Base-by-base conservation (phyloP, 2,797 vertebrate genomes). In the Chelmon rostratus region DNA sequence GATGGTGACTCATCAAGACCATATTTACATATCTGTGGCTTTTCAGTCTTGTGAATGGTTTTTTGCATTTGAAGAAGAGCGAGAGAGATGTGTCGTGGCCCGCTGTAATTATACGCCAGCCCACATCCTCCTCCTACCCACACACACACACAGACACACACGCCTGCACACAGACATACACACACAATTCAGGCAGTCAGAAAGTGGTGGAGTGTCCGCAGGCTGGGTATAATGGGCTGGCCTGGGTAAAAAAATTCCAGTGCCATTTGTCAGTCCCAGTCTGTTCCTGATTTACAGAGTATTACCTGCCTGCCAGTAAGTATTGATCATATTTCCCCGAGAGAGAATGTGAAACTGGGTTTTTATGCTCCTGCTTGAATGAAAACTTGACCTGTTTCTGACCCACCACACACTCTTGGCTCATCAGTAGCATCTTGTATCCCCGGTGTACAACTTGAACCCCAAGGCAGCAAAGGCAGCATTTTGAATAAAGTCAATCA, bases 1-100 rank as follows among this genome's bases (percentile, higher is more conserved):
- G 65, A 82, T 79, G 42, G 67, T 28, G 49, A 69, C 66, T 83
- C 71, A 82, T 76, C 61, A 61, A 65, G 19, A 59, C 1, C 53
- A 44, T 35, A 40, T 66, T 85, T 44, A 57, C 44, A 70, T 79
- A 52, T 81, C 37, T 57, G 10, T 25, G 61, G 23, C 46, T 75
- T 79, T 58, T 81, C 12, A 19, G 40, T 11, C 40, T 66, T 54
- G 11, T 63, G 64, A 73, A 65, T 73, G 35, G 0, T n/a, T 58
- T 66, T 8, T 8, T 8, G 11, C 37, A 42, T 42, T 42, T 2
- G 40, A 42, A 42, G 40, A 42, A 42, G 40, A 42, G 40, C 12
- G 40, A 42, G 40, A 13, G 40, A 42, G 40, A 8, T 42, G 40
- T 12, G 40, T 13, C 12, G 13, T 13, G 12, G 40, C 40, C 40